Evolutionary conservation across 2,113 vertebrate genomes (phyloP).

Genomic region (Chunga burmeisteri): DNA sequence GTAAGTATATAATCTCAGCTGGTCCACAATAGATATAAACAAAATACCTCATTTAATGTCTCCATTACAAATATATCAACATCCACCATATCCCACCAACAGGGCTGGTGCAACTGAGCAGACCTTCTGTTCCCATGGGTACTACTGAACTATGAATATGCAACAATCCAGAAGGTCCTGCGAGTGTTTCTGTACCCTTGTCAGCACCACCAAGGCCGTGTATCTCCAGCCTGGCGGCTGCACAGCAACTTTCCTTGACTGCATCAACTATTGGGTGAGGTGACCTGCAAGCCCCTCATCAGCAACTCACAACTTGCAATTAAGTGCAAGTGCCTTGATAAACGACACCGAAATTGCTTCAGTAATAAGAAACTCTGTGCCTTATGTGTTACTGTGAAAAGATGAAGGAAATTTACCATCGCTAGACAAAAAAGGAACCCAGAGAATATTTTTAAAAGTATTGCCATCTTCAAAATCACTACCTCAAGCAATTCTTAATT

Average conservation of each 20-base stretch:
- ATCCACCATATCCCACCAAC: background rate
- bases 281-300: background rate
- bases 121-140: background rate
- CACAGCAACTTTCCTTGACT: background rate
- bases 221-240: background rate
- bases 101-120: background rate
- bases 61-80: background rate
- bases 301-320: background rate
- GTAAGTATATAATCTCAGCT: background rate
- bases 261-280: background rate
- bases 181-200: background rate
- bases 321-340: background rate
- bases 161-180: background rate
- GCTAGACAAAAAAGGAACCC: background rate
- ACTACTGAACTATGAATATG: background rate
- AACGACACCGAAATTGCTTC: background rate
- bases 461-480: background rate
- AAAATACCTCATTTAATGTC: background rate
- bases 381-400: background rate
- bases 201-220: background rate
- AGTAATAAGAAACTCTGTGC: background rate
- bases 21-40: background rate
- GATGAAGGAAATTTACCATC: background rate
- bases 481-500: background rate
- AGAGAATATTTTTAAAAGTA: background rate